Conservation (phyloP, 1,140 invertebrate species). For the Parasteatoda tepidariorum region DNA sequence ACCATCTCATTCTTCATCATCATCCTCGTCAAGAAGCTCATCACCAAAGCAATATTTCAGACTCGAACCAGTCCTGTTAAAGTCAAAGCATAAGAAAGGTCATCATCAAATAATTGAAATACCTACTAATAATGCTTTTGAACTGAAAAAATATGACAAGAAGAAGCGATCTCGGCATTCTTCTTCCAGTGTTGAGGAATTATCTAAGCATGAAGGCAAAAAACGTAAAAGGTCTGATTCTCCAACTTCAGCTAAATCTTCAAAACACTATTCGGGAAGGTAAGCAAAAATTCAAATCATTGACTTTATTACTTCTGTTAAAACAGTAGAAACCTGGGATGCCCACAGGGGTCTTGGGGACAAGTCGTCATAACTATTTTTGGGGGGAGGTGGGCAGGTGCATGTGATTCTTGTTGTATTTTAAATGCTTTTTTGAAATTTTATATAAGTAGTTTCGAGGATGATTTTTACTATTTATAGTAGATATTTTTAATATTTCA, state of each 20-base stretch:
- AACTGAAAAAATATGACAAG: constrained; percentile 38
- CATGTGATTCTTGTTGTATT: no score
- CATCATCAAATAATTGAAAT: constrained; percentile 39
- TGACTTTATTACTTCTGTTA: no score
- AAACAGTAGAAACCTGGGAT: not conserved
- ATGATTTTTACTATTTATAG: no score
- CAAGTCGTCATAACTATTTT: no score
- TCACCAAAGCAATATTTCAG: constrained; percentile 44
- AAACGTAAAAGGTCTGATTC: not conserved
- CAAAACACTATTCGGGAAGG: constrained; percentile 20
- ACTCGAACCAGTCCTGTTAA: constrained; percentile 48
- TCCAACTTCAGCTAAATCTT: not conserved
- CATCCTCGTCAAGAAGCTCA: constrained; percentile 27
- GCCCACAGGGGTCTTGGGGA: no score
- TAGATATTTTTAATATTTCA: no score
- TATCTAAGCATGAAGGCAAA: not conserved
- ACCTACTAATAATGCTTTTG: constrained; percentile 28
- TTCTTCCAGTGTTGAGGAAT: not conserved
- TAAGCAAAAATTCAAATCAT: no score
- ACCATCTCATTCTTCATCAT: not conserved
- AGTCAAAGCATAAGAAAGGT: constrained; percentile 34
- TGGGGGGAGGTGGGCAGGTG: no score
- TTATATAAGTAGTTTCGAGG: no score
- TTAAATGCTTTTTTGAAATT: no score
- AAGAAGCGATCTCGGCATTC: constrained; percentile 27